Evolutionary conservation across 2,113 vertebrate genomes (phyloP), one percentile per base, ranked within the genome.

Genomic region (Orientallactaga bullata): DNA sequence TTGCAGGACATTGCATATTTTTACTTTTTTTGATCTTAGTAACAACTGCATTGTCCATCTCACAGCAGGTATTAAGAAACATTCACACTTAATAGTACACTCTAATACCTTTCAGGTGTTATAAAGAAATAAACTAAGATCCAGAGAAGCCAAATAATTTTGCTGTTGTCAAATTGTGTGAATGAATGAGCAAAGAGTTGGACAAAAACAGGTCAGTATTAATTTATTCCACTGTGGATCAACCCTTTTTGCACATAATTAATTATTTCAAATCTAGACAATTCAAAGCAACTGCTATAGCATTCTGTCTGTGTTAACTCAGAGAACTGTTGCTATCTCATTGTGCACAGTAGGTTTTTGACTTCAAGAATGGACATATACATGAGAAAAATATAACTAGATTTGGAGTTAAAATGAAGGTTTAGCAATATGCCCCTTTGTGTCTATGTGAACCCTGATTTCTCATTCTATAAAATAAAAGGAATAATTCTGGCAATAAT

Each of bases 401-500:
- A 30, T 66, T 63, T 78, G 66, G 28, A 47, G 20, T 72, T 21
- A 80, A 72, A 89, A 82, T 71, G 18, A 7, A 37, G 1, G 5
- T 88, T 92, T 83, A 39, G 3, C 10, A 3, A 55, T 39, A 1
- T 71, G 68, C 3, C 11, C 24, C 12, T 88, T 87, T 37, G 35
- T n/a, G 51, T 26, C 13, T 63, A 69, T 1, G 8, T 77, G 23
- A 78, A 47, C 1, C 12, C 21, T 42, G 23, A 4, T 73, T 84
- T 91, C 6, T 88, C 37, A 21, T n/a, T 58, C 8, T 92, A n/a
- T 20, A 84, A 89, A 76, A 85, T 39, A 72, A 91, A 92, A 42
- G 23, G 13, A 73, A 71, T 17, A 93, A 91, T 79, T 91, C 32
- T 82, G 55, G 24, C 10, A 85, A 81, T 42, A 95, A 68, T 81